phyloP scores from a whole-genome alignment of 2,888 invertebrate genomes.

The Drosophila acutilabella region DNA sequence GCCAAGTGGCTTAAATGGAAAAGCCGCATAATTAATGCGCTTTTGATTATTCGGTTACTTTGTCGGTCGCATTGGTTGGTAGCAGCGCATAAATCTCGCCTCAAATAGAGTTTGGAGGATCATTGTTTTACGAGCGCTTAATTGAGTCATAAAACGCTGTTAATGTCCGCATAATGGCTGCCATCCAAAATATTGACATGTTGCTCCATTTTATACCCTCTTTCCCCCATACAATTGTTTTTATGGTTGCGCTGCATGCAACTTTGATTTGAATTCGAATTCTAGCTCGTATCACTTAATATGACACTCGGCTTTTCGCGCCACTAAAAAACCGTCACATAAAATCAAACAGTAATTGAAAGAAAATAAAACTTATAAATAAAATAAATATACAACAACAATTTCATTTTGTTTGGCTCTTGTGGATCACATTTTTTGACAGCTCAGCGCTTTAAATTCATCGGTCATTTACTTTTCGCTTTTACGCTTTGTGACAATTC shows the following conservation, averaged over 20 bases:
- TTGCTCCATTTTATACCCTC: slow-evolving; percentile 25
- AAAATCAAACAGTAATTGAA: slow-evolving; percentile 35
- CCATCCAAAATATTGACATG: slow-evolving; percentile 45
- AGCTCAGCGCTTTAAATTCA: slow-evolving; percentile 22
- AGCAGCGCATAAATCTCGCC: slow-evolving; percentile 34
- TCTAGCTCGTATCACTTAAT: slow-evolving; percentile 16
- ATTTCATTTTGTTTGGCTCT: slow-evolving; percentile 25
- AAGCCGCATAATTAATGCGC: slow-evolving; percentile 72
- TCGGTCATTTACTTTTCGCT: slow-evolving; percentile 69
- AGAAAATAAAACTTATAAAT: slow-evolving; percentile 15
- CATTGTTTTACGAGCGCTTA: slow-evolving; percentile 64
- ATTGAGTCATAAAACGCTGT: slow-evolving; percentile 66
- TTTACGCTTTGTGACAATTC: slow-evolving; percentile 55
- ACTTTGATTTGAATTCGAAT: slow-evolving; percentile 3
- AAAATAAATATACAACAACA: slow-evolving; percentile 23
- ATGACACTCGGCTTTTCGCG: slow-evolving; percentile 43
- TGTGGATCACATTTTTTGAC: slow-evolving; percentile 23
- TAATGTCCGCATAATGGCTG: slow-evolving; percentile 59
- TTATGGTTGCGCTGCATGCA: slow-evolving; percentile 14
- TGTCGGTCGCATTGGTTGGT: slow-evolving; percentile 7
- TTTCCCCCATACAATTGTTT: background rate
- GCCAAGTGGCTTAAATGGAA: slow-evolving; percentile 27
- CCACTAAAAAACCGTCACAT: slow-evolving; percentile 32
- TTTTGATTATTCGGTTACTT: slow-evolving; percentile 47
- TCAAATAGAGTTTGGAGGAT: slow-evolving; percentile 20